Base-by-base conservation (phyloP, 1,140 invertebrate species). In the Apis cerana region DNA sequence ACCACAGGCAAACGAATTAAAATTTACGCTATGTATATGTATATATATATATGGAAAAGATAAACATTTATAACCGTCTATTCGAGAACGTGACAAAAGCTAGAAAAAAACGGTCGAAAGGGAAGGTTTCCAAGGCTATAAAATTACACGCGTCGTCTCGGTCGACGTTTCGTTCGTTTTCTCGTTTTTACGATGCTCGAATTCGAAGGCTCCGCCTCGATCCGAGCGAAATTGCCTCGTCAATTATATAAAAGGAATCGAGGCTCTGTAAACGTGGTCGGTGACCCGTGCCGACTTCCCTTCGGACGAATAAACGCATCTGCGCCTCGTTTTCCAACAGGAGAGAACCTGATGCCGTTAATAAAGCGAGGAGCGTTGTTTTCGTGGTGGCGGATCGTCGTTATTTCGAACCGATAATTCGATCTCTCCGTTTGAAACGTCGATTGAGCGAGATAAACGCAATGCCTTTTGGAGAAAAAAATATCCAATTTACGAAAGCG, bases 221-320 rank as follows among this genome's bases (percentile, higher is more conserved):
- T 83, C 64, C 67, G n/a, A n/a, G 61, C 64, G 59, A 65, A 86
- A 86, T 86, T 80, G 85, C 82, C 23, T 77, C 33, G 75, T 87
- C 82, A 87, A 87, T 87, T 87, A 5, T 87, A 87, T 83, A 72
- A 72, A 87, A 80, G 59, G 59, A 58, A 74, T n/a, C 75, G 76
- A 87, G 80, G 13, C 12, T 70, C 19, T 58, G 62, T 54, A 70
- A 79, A 61, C 43, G 67, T n/a, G 77, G 50, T 70, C 56, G 67
- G 21, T 74, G 23, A 48, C 56, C 69, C 21, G 68, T 59, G 13
- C 23, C 33, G 3, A 10, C 19, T 64, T 50, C 33, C 23, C 23
- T 7, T 2, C 9, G 11, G 21, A 10, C 54, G 21, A n/a, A 72
- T 33, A 54, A 23, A 64, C 69, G 21, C 19, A 13, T 10, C 11